Evolutionary conservation across 2,797 vertebrate genomes (phyloP), one percentile per base, ranked within the genome.

Genomic region (Nothura maculosa): DNA sequence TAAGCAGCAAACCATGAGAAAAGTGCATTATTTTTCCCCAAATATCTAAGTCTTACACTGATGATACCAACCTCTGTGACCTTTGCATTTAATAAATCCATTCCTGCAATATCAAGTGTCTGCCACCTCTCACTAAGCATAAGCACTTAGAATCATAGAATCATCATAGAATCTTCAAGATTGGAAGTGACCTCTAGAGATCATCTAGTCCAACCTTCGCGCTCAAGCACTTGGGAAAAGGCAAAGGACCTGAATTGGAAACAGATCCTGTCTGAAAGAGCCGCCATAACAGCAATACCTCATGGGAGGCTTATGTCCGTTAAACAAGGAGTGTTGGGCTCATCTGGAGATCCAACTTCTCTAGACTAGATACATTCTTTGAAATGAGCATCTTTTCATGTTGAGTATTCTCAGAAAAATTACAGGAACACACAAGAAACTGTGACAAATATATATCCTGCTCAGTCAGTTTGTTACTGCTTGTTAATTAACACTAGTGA

Each of bases 401-500:
- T 36, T 20, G 47, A 79, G 19, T 5, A 2, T 74, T 76, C 82
- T 54, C 43, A 68, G 70, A 76, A 88, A 83, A 92, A 82, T 76
- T 88, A 11, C 27, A 62, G 61, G 34, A 58, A 13, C 8, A 32
- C 34, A 72, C 20, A 78, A 48, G 27, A 2, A 81, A 82, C 45
- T 74, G 24, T 54, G 27, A 6, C 17, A 77, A 87, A 77, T 6
- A 5, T 47, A 21, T 47, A 3, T 27, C 7, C 2, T 62, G n/a
- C 32, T 19, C 27, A 64, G 20, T 78, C 70, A 69, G 21, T 64
- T 78, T 85, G 50, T 81, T 85, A 60, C 45, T 60, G 22, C 24
- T 89, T 91, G 28, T 55, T 93, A 91, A 87, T 92, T 80, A 85
- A 91, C 36, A 47, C 66, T 81, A 62, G 25, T 72, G 69, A 83